phyloP scores from a whole-genome alignment of 2,113 vertebrate species.

The Halcyon malimbica region DNA sequence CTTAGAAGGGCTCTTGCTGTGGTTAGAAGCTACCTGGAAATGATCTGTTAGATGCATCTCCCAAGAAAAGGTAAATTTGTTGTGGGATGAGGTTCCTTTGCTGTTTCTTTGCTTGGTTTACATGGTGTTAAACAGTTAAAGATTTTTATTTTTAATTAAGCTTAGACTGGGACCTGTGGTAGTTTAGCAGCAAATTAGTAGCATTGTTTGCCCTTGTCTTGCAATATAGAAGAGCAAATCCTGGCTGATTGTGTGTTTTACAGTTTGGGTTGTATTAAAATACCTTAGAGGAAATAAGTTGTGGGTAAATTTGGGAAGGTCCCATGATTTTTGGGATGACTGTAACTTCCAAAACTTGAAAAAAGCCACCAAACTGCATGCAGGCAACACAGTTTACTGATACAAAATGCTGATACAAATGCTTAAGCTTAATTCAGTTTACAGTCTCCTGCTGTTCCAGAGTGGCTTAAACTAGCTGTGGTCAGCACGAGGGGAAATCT shows the following conservation, averaged over 20 bases:
- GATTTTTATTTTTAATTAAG: background rate
- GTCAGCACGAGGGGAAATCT: background rate
- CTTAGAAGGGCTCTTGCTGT: background rate
- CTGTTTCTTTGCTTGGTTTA: background rate
- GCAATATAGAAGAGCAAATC: background rate
- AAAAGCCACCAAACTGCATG: background rate
- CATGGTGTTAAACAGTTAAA: background rate
- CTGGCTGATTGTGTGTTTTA: background rate
- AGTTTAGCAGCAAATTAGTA: background rate
- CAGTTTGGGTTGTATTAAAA: background rate
- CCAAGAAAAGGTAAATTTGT: background rate
- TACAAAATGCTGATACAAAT: background rate
- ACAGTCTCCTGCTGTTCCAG: background rate
- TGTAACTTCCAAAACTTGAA: background rate
- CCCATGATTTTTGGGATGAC: fast-evolving
- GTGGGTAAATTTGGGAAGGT: background rate
- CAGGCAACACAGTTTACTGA: background rate
- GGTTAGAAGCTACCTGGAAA: background rate
- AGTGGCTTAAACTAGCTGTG: background rate
- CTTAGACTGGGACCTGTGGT: background rate
- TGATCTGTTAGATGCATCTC: background rate
- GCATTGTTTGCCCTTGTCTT: background rate
- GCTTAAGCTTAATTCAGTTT: background rate
- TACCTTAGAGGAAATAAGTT: background rate
- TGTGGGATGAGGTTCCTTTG: fast-evolving